phyloP scores from a whole-genome alignment of 1,140 invertebrate species.

The Halyomorpha halys region DNA sequence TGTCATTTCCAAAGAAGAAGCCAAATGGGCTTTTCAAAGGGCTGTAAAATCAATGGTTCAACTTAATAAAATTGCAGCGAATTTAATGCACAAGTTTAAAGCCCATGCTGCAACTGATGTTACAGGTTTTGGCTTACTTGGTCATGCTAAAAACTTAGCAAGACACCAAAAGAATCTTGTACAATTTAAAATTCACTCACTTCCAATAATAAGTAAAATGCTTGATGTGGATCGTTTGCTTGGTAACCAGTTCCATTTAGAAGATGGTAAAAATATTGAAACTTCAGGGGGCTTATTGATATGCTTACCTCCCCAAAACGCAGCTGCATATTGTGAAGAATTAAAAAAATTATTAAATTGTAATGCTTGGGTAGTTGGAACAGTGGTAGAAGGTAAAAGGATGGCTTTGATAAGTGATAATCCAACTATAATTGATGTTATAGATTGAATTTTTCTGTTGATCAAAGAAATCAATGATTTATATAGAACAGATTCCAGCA shows the following conservation, averaged over 20 bases:
- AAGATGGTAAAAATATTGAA: conserved; percentile 14
- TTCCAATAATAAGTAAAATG: conserved; percentile 96
- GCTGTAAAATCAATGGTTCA: conserved; percentile 96
- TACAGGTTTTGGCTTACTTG: conserved; percentile 89
- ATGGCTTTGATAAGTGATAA: conserved; percentile 95
- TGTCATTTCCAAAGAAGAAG: conserved; percentile 89
- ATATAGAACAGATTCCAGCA: background rate
- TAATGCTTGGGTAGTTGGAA: conserved; percentile 97
- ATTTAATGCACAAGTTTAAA: conserved; percentile 95
- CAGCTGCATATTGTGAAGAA: conserved; percentile 93
- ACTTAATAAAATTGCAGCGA: conserved; percentile 80
- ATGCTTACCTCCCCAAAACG: conserved; percentile 85
- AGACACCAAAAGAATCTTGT: conserved; percentile 94
- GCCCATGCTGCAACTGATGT: conserved; percentile 95
- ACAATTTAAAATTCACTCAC: conserved; percentile 92
- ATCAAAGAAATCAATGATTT: background rate
- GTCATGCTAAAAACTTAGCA: conserved; percentile 92
- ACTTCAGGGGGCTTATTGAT: conserved; percentile 75
- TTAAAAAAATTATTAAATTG: conserved; percentile 94
- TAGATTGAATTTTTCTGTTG: background rate
- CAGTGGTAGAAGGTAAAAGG: conserved; percentile 92
- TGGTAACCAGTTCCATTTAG: conserved; percentile 72
- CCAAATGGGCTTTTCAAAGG: conserved; percentile 85
- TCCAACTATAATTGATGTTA: conserved; percentile 93
- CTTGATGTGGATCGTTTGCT: conserved; percentile 89